Base-by-base conservation (phyloP, 2,888 invertebrate species). In the Polietes domitor region DNA sequence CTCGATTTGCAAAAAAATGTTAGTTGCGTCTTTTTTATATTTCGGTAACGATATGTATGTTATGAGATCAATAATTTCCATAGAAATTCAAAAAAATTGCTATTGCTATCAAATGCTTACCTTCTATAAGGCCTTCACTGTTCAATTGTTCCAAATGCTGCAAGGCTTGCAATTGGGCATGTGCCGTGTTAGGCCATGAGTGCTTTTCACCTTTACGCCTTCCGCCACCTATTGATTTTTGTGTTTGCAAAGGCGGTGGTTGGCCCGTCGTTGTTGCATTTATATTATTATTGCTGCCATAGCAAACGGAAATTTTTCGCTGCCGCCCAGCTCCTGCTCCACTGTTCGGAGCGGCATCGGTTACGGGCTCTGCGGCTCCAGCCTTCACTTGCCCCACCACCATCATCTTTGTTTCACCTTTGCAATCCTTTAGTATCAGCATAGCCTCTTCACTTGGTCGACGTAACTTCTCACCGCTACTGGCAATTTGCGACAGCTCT, bases 371-470 rank as follows among this genome's bases (percentile, higher is more conserved):
- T 28, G 17, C 41, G 3, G 28, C 7, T 47, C 19, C 15, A 77
- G 21, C 19, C 58, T 58, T 61, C 7, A 47, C 61, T 2, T 72
- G 15, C 10, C 61, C 83, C 1, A 10, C 28, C 12, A 75, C 81
- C 74, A 79, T 80, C 4, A 76, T 75, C 21, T 58, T 82, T 28
- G 32, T 28, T 43, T 80, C 53, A 9, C 92, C 92, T 3, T 92
- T 92, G 9, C 92, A 92, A 0, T 93, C 93, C 75, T 94, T 94
- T 21, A 93, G 92, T 76, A 94, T 94, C 86, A 94, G 93, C 89
- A 95, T 92, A 0, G 95, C 95, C 88, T 95, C 95, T 88, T 96
- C 96, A 88, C 96, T 97, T 0, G 96, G 96, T 70, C 97, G 93
- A 32, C 95, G 94, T 47, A 86, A 85, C 37, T 88, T 91, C 4